These are phyloP conservation scores for Scolanthus callimorphus DNA, from an alignment of 92 coral and sea anemone genomes.

Conservation along the genomic window DNA sequence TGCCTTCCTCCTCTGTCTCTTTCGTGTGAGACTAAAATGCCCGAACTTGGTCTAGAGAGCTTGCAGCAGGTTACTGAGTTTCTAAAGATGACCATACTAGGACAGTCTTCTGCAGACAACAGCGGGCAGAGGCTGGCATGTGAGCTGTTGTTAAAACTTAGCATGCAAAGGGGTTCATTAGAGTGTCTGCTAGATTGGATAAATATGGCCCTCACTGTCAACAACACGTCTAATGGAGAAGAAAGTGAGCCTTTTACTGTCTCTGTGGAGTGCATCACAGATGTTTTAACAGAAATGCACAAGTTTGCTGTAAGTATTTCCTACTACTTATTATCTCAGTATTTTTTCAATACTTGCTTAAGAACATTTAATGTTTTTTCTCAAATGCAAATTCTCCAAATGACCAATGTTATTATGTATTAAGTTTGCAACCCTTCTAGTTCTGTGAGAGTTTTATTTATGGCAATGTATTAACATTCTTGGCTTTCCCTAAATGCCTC, in stretches of 20 bases:
- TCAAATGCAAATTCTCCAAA: too few species aligned
- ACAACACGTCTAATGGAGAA: constrained; percentile 2
- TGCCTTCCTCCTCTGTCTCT: constrained; percentile 74
- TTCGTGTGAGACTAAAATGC: constrained; percentile 68
- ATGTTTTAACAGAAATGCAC: constrained; percentile 55
- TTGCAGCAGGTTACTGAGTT: constrained; percentile 59
- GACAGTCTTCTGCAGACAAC: constrained; percentile 56
- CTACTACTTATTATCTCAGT: too few species aligned
- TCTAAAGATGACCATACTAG: constrained; percentile 39
- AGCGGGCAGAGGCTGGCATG: constrained; percentile 62
- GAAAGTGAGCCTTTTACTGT: constrained; percentile 15
- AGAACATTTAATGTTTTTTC: too few species aligned
- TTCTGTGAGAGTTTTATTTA: too few species aligned
- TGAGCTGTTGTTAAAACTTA: constrained; percentile 56
- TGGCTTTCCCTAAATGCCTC: too few species aligned
- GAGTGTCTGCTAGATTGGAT: constrained; percentile 66
- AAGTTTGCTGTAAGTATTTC: constrained; percentile 58
- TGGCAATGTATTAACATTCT: too few species aligned
- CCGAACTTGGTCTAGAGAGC: constrained; percentile 61
- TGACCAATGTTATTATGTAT: too few species aligned
- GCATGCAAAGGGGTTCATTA: constrained; percentile 62
- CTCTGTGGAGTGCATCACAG: constrained; percentile 49
- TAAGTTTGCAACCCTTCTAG: too few species aligned
- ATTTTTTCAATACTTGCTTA: too few species aligned
- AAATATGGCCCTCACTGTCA: constrained; percentile 45